Percentiles rank a stretch among this genome's conserved stretches.
These are phyloP conservation scores for Epizoanthus ramosus DNA, from an alignment of 92 coral and sea anemone genomes.

Conservation along the genomic window DNA sequence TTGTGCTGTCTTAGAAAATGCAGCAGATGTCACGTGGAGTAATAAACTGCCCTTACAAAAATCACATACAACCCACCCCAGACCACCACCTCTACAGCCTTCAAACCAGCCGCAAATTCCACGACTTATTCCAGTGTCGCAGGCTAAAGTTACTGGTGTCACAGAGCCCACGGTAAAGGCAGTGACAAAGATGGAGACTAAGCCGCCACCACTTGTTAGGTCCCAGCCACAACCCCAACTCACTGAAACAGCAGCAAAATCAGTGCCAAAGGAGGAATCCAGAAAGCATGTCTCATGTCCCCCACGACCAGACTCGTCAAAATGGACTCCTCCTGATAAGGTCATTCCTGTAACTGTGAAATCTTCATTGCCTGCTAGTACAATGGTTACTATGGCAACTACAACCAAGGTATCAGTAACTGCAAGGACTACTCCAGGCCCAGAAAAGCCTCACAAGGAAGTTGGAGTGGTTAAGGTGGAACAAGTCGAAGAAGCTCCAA, in stretches of 20 bases:
- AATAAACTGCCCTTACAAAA: not conserved
- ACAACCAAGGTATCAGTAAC: constrained; percentile 18
- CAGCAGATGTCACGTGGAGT: not conserved
- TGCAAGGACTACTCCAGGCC: constrained; percentile 30
- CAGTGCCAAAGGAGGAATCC: constrained; percentile 10
- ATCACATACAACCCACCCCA: not conserved
- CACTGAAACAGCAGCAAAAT: constrained; percentile 28
- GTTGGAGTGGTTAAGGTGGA: constrained; percentile 23
- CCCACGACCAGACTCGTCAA: constrained; percentile 4
- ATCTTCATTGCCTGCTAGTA: constrained; percentile 8
- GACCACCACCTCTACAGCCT: constrained; percentile 37
- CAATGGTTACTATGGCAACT: constrained; percentile 33
- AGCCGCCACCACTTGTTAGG: constrained; percentile 45
- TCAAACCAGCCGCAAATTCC: constrained; percentile 22
- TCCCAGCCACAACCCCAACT: constrained; percentile 35
- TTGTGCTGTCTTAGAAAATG: constrained; percentile 8
- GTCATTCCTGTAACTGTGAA: not conserved
- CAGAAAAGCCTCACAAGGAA: constrained; percentile 12
- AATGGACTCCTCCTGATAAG: constrained; percentile 43
- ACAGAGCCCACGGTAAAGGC: constrained; percentile 41
- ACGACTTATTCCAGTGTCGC: constrained; percentile 33
- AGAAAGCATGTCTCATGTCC: constrained; percentile 14
- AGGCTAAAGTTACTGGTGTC: constrained; percentile 4
- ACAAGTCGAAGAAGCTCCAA: not conserved
- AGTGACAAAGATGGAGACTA: constrained; percentile 36